Evolutionary conservation across 2,888 invertebrate species (phyloP).

Genomic region (Acrocyrtus sp.): DNA sequence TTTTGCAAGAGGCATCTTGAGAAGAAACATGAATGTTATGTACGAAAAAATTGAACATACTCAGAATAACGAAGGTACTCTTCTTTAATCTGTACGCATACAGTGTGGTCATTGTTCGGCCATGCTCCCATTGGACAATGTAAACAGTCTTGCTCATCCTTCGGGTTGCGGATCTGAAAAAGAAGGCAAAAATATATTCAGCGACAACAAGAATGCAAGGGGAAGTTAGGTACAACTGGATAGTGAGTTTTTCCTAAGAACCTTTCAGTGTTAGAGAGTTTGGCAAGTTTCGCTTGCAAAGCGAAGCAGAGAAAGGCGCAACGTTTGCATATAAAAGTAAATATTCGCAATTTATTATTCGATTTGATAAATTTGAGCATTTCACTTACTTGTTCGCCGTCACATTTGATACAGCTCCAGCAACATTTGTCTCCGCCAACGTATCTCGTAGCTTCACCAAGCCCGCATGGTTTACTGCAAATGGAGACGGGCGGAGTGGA

Average conservation of each 20-base stretch:
- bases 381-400: slow-evolving; percentile 80
- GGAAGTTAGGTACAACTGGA: not conserved
- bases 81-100: slow-evolving; percentile 82
- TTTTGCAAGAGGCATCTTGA: too few species aligned
- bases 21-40: too few species aligned
- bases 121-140: slow-evolving; percentile 83
- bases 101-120: slow-evolving; percentile 79
- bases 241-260: too few species aligned
- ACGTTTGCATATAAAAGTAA: not conserved
- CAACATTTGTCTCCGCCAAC: slow-evolving; percentile 94
- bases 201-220: not conserved
- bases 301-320: too few species aligned
- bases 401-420: slow-evolving; percentile 93
- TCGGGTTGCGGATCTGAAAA: slow-evolving; percentile 79
- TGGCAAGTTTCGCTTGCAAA: too few species aligned
- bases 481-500: slow-evolving; percentile 86
- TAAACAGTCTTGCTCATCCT: slow-evolving; percentile 84
- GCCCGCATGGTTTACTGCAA: slow-evolving; percentile 82
- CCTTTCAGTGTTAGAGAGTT: too few species aligned
- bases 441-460: slow-evolving; percentile 91
- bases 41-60: slow-evolving; percentile 53
- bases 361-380: slow-evolving; percentile 12
- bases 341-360: slow-evolving; percentile 27
- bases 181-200: slow-evolving; percentile 22
- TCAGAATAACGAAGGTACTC: slow-evolving; percentile 76